Conservation (phyloP, 2,888 invertebrate genomes). For the Ischnura elegans region DNA sequence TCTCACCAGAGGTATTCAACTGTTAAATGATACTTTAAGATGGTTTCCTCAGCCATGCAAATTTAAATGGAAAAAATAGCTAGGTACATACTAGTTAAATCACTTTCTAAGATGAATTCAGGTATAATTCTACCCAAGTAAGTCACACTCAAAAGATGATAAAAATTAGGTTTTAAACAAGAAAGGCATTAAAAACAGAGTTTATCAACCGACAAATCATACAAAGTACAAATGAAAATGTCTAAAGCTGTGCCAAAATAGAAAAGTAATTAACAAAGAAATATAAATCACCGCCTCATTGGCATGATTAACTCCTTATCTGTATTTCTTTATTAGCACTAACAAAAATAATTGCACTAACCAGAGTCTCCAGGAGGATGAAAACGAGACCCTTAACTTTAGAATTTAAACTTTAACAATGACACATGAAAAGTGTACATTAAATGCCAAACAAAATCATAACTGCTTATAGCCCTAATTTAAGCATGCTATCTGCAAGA, state of each 20-base stretch:
- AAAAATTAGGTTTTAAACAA: not conserved
- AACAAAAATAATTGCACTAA: too few species aligned
- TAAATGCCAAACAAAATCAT: too few species aligned
- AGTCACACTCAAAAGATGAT: not conserved
- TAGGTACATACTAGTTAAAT: not conserved
- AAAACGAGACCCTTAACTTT: too few species aligned
- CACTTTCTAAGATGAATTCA: too few species aligned
- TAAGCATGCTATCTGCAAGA: too few species aligned
- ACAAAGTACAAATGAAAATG: not conserved
- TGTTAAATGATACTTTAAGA: not conserved
- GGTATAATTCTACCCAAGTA: not conserved
- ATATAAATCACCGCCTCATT: too few species aligned
- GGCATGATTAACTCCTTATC: too few species aligned
- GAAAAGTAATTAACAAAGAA: not conserved
- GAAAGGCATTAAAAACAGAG: not conserved
- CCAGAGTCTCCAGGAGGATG: too few species aligned
- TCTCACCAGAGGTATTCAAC: not conserved
- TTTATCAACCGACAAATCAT: not conserved
- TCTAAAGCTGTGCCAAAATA: not conserved
- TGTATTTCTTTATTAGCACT: too few species aligned
- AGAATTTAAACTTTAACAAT: too few species aligned
- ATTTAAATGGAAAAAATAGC: not conserved
- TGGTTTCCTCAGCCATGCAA: not conserved
- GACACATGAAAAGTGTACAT: too few species aligned
- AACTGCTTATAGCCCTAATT: too few species aligned